Evolutionary conservation across 2,113 vertebrate genomes (phyloP), one percentile per base, ranked within the genome.

Genomic region (Corythaixoides concolor): DNA sequence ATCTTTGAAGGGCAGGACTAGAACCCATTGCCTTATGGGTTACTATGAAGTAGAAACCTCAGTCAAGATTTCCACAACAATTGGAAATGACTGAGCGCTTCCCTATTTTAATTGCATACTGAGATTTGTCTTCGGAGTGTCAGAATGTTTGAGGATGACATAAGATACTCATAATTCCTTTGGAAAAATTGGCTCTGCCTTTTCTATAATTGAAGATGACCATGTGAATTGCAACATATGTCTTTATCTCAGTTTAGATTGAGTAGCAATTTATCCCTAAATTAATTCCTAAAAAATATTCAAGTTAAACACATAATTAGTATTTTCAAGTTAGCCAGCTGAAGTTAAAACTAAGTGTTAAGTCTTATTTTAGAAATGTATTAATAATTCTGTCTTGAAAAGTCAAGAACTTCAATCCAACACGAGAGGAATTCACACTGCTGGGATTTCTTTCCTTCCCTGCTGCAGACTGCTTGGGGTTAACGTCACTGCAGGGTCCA

Each of bases 401-500:
- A 37, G 1, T 11, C 17, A 33, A 63, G 32, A 22, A 28, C 20
- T 70, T 70, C 15, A 12, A 6, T 12, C 13, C 41, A 8, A 1
- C 0, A 0, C 8, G 7, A 70, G 30, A 80, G 18, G 62, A 75
- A 41, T 10, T 33, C 8, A 1, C 41, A 3, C 6, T 0, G 12
- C 52, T 60, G 56, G 69, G 58, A 8, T 74, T 75, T 15, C 16
- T 15, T 47, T 47, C 56, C 15, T 41, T 43, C n/a, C 15, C 21
- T 50, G 59, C 53, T 27, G 18, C 32, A 49, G 73, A 20, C 17
- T 10, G 8, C 66, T 22, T 9, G 1, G 17, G 15, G 12, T 7
- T 87, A 8, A 16, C 8, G 8, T 17, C 52, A 33, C 56, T 33
- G 17, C 69, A 19, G 45, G n/a, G 49, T 6, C 53, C 58, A 72